Percentiles rank a stretch among this genome's conserved stretches.
Evolutionary conservation across 2,888 invertebrate species (phyloP).

Genomic region (Aromia moschata): DNA sequence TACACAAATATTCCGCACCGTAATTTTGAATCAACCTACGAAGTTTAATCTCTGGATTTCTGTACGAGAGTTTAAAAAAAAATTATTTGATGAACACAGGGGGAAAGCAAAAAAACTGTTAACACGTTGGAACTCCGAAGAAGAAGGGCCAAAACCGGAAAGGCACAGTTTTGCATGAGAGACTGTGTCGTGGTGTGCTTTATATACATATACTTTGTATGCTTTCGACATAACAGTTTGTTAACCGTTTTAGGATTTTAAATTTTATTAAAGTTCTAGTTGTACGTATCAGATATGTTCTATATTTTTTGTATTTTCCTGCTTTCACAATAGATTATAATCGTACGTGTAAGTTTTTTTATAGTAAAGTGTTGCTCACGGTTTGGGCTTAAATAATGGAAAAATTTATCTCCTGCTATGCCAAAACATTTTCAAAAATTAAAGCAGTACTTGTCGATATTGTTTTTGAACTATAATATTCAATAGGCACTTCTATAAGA

Average conservation of each 20-base stretch:
- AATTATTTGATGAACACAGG: too few species aligned
- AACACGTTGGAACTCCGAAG: too few species aligned
- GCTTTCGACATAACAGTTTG: slow-evolving; percentile 41
- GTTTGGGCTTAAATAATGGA: slow-evolving; percentile 24
- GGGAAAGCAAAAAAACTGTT: too few species aligned
- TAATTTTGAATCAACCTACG: too few species aligned
- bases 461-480: too few species aligned
- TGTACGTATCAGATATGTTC: slow-evolving; percentile 40
- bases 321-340: slow-evolving; percentile 40
- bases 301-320: slow-evolving; percentile 47
- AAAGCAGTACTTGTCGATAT: too few species aligned
- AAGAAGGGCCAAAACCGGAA: slow-evolving; percentile 20
- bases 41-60: too few species aligned
- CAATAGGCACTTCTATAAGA: too few species aligned
- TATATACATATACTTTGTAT: slow-evolving; percentile 31
- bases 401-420: neutral
- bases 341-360: slow-evolving; percentile 39
- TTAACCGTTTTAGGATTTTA: slow-evolving; percentile 51
- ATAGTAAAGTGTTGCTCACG: slow-evolving; percentile 17
- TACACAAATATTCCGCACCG: too few species aligned
- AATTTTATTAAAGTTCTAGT: slow-evolving; percentile 53
- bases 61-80: too few species aligned
- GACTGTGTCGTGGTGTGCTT: slow-evolving; percentile 27
- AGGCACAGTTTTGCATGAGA: slow-evolving; percentile 6
- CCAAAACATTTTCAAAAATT: too few species aligned